A percentile compares a stretch with the other conserved stretches of the same genome.
phyloP scores from a whole-genome alignment of 2,797 vertebrate genomes.

The Xerus rutilus region DNA sequence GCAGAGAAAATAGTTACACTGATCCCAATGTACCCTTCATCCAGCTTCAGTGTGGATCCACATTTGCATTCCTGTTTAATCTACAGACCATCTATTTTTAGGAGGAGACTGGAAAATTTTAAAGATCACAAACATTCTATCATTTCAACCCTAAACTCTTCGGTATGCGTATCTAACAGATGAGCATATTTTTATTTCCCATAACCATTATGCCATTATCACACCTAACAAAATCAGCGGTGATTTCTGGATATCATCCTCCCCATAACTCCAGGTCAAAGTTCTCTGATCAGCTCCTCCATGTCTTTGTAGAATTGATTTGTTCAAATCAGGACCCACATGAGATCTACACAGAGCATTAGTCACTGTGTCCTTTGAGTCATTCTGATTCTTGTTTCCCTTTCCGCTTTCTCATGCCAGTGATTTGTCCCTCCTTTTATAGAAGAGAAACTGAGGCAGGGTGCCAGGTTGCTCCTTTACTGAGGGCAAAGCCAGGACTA shows the following conservation, averaged over 20 bases:
- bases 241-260: neutral
- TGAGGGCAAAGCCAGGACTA: neutral
- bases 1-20: neutral
- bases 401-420: neutral
- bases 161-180: neutral
- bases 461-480: neutral
- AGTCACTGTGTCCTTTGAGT: too few species aligned
- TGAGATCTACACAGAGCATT: accelerated
- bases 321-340: neutral
- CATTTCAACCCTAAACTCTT: neutral
- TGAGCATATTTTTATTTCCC: neutral
- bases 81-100: neutral
- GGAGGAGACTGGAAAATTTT: neutral
- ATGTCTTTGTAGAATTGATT: neutral
- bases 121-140: neutral
- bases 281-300: neutral
- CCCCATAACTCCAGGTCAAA: neutral
- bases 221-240: neutral
- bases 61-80: neutral
- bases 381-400: neutral
- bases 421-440: neutral
- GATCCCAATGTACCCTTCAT: neutral
- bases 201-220: neutral
- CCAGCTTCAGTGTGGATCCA: neutral
- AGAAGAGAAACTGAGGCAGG: neutral